Evolutionary conservation across 1,140 invertebrate genomes (phyloP), one percentile per base, ranked within the genome.

Genomic region (Drosophila pseudoananassae): DNA sequence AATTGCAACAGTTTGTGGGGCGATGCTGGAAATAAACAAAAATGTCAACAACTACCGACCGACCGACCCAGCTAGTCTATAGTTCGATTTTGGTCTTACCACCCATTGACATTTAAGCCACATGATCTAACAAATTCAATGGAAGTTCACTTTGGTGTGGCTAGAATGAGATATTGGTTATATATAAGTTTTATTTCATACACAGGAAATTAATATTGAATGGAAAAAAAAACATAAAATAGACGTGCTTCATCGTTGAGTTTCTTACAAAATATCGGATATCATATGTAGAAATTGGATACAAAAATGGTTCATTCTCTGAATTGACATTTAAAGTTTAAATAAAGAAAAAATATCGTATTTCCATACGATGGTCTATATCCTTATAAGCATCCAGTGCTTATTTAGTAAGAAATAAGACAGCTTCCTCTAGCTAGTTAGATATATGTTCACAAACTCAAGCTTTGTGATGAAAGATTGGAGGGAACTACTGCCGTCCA

Each of bases 31-130:
- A 80, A 66, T 77, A 81, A 78, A 49, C 74, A 85, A 85, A 85
- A 85, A 87, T 84, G 81, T 85, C 81, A 85, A 78, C 82, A 61
- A 81, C 52, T 57, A 38, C 25, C 9, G 12, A 25, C 38, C 38
- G 17, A n/a, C 40, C 15, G 14, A n/a, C 4, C 10, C 50, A 27
- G 25, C 25, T 27, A 7, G 25, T 27, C 46, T 47, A 36, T 47
- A 49, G 52, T 75, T 52, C 54, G 51, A 58, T 64, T 70, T 69
- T 69, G 51, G 63, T 45, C 33, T 36, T 36, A 36, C 33, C 45
- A 49, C 65, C 63, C 64, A 56, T 0, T 70, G 66, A 70, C 66
- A 70, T 70, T 70, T 70, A 56, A 69, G 29, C 33, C 64, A 14
- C 47, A 40, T 55, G 45, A 25, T 29, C 33, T 6, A 54, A 17